Percentiles rank a stretch among this genome's conserved stretches.
phyloP scores from a whole-genome alignment of 1,140 invertebrate genomes.

The Hetaerina americana region DNA sequence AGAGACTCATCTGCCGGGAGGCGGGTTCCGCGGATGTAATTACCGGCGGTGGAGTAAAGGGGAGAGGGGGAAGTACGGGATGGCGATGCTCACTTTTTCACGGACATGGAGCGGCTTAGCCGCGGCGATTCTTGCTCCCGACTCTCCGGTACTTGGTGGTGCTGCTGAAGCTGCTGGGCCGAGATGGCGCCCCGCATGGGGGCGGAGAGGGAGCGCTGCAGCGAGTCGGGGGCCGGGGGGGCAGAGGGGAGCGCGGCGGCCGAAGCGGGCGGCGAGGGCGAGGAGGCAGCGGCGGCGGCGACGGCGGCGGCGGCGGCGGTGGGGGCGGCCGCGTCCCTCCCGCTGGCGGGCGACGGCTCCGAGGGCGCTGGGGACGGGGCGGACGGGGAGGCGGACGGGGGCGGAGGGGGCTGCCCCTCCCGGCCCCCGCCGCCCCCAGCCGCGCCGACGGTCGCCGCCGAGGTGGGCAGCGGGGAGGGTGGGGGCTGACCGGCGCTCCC shows the following conservation, averaged over 20 bases:
- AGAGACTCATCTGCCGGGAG: no score
- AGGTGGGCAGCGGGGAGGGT: background rate
- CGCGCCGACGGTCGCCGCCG: background rate
- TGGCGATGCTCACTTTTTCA: conserved; percentile 20
- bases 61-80: background rate
- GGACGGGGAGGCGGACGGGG: background rate
- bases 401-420: background rate
- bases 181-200: background rate
- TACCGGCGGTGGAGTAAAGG: no score
- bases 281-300: background rate
- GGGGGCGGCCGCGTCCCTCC: no score
- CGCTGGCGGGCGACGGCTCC: background rate
- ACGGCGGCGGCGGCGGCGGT: background rate
- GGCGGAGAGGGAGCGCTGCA: background rate
- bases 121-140: background rate
- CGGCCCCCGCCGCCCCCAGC: background rate
- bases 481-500: background rate
- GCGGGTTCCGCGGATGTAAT: no score
- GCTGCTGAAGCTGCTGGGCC: background rate
- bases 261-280: background rate
- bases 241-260: background rate
- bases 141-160: background rate
- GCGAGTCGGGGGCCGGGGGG: background rate
- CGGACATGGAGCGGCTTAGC: conserved; percentile 3
- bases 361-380: background rate